A percentile compares a stretch with the other conserved stretches of the same genome.
These are phyloP conservation scores for Embiotoca jacksoni DNA, from an alignment of 2,113 vertebrate genomes.

Conservation along the genomic window DNA sequence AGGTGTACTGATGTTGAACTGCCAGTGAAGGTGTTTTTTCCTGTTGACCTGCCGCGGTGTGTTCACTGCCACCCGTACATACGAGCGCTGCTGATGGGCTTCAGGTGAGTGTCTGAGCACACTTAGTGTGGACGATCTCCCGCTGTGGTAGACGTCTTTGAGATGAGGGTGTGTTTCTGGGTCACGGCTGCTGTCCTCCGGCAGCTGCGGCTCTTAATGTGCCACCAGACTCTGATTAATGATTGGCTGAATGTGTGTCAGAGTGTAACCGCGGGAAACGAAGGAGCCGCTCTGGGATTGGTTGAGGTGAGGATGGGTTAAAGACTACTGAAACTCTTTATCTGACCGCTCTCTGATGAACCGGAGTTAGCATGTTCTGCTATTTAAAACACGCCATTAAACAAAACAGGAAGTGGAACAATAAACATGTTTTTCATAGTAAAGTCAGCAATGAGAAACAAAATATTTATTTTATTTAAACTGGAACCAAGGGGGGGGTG, in stretches of 20 bases:
- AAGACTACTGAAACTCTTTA: constrained; percentile 8
- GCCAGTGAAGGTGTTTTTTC: constrained; percentile 4
- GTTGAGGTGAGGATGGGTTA: constrained; percentile 54
- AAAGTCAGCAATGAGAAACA: no score
- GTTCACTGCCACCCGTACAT: constrained; percentile 35
- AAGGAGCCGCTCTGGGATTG: constrained; percentile 51
- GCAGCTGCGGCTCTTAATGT: constrained; percentile 54
- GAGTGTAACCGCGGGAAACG: constrained; percentile 61
- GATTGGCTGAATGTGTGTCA: constrained; percentile 74
- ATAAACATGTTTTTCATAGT: no score
- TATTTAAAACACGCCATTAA: no score
- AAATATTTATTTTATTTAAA: no score
- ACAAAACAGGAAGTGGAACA: no score
- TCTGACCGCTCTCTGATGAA: neutral
- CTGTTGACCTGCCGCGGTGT: neutral
- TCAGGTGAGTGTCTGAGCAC: neutral
- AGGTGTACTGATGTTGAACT: no score
- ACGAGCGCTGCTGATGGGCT: neutral
- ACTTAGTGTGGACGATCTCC: constrained; percentile 18
- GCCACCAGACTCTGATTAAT: constrained; percentile 70
- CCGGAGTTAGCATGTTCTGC: neutral
- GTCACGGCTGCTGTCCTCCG: constrained; percentile 57
- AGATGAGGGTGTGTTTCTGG: constrained; percentile 63
- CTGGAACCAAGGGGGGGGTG: no score
- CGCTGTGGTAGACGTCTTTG: constrained; percentile 49